Evolutionary conservation across 2,113 vertebrate genomes (phyloP).

Genomic region (Xenus cinereus): DNA sequence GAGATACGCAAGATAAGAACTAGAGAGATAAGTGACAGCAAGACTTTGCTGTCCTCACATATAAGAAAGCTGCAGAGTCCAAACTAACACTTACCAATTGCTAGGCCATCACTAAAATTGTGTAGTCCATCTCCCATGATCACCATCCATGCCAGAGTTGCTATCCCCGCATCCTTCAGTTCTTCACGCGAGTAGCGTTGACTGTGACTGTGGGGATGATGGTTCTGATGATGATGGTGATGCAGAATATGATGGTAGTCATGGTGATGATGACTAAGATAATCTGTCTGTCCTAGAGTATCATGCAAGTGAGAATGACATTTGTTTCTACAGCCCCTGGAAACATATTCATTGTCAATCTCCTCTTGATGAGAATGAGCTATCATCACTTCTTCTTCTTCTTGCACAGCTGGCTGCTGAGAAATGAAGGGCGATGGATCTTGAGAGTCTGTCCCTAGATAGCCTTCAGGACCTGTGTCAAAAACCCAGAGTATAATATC

Average conservation of each 20-base stretch:
- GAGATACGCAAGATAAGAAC: background rate
- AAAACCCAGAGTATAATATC: background rate
- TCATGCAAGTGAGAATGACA: conserved; percentile 98
- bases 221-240: conserved; percentile 97
- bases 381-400: conserved; percentile 97
- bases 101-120: conserved; percentile 95
- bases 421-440: conserved; percentile 76
- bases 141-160: conserved; percentile 97
- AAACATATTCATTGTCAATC: conserved; percentile 81
- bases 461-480: conserved; percentile 73
- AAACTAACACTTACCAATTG: conserved; percentile 80
- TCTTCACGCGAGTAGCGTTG: conserved; percentile 92
- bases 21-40: background rate
- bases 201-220: conserved; percentile 94
- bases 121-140: conserved; percentile 97
- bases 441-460: conserved; percentile 72
- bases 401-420: conserved; percentile 75
- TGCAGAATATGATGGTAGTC: conserved; percentile 99
- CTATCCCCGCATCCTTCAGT: conserved; percentile 90
- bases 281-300: conserved; percentile 90
- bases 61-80: background rate
- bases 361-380: conserved; percentile 77
- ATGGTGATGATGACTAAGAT: conserved; percentile 93
- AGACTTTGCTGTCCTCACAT: background rate
- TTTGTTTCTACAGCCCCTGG: conserved; percentile 93